Evolutionary conservation across 2,888 invertebrate species (phyloP).

Genomic region (Drosophila differens): DNA sequence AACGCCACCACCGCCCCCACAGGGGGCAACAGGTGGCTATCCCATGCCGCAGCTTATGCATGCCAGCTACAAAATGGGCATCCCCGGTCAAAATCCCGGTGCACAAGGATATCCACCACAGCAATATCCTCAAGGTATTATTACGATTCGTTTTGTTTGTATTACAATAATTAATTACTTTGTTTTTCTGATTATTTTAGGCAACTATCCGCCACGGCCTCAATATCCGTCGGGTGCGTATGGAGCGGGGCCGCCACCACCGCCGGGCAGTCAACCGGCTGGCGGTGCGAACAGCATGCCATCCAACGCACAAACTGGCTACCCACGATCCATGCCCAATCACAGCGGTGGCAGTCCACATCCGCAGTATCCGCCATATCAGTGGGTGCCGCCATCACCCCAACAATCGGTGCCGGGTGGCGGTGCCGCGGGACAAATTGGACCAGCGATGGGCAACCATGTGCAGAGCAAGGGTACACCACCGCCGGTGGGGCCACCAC

Average conservation of each 20-base stretch:
- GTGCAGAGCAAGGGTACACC: constrained; percentile 84
- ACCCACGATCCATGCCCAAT: constrained; percentile 87
- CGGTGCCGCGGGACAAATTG: constrained; percentile 65
- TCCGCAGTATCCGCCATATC: constrained; percentile 85
- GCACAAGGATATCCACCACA: constrained; percentile 87
- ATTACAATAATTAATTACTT: background rate
- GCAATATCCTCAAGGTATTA: constrained; percentile 87
- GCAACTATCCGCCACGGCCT: constrained; percentile 86
- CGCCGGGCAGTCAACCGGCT: constrained; percentile 86
- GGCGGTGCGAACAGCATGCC: constrained; percentile 84
- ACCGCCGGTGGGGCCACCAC: constrained; percentile 84
- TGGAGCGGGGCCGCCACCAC: constrained; percentile 86
- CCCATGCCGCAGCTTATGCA: constrained; percentile 85
- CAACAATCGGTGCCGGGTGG: constrained; percentile 81
- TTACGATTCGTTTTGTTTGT: background rate
- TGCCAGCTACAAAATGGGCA: constrained; percentile 88
- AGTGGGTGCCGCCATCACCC: constrained; percentile 85
- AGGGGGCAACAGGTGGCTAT: constrained; percentile 78
- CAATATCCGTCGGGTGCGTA: constrained; percentile 87
- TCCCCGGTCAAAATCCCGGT: constrained; percentile 86
- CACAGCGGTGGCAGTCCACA: constrained; percentile 86
- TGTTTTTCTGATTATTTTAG: constrained; percentile 48
- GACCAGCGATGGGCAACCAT: constrained; percentile 83
- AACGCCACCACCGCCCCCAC: constrained; percentile 81
- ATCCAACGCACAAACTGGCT: constrained; percentile 83